Evolutionary conservation across 2,888 invertebrate genomes (phyloP).

Genomic region (Anthrax anthrax): DNA sequence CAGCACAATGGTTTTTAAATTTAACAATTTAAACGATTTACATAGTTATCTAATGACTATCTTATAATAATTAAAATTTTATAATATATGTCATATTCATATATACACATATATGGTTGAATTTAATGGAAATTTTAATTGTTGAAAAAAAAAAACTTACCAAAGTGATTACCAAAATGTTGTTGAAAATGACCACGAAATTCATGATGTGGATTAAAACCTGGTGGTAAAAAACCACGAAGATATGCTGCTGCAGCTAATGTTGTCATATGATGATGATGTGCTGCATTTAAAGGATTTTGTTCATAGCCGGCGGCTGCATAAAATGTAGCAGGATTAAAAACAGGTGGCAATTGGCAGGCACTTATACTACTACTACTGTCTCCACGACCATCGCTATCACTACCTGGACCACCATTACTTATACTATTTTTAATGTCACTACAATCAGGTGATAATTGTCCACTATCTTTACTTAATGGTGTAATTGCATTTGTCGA

Average conservation of each 20-base stretch:
- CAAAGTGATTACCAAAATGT: slow-evolving; percentile 33
- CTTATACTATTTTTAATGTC: neutral
- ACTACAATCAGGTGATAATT: slow-evolving; percentile 4
- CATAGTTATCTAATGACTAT: no score
- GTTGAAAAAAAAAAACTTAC: no score
- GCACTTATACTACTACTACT: slow-evolving; percentile 19
- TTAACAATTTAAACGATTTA: no score
- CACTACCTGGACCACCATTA: slow-evolving; percentile 1
- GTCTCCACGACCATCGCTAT: neutral
- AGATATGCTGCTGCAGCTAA: slow-evolving; percentile 32
- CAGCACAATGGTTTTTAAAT: no score
- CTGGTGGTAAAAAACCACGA: slow-evolving; percentile 32
- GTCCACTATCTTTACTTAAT: slow-evolving; percentile 1
- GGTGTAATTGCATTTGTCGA: slow-evolving; percentile 9
- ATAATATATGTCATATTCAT: no score
- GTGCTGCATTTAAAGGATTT: slow-evolving; percentile 27
- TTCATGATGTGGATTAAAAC: slow-evolving; percentile 30
- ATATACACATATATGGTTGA: no score
- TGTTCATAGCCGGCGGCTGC: slow-evolving; percentile 32
- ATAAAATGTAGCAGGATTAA: slow-evolving; percentile 34
- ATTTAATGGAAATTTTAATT: no score
- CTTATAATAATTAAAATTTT: no score
- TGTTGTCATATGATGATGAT: slow-evolving; percentile 34
- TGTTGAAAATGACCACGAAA: slow-evolving; percentile 34
- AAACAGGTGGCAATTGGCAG: slow-evolving; percentile 32